Percentiles rank a stretch among this genome's conserved stretches.
These are phyloP conservation scores for Cheilosia scutellata DNA, from an alignment of 2,888 invertebrate species.

Conservation along the genomic window DNA sequence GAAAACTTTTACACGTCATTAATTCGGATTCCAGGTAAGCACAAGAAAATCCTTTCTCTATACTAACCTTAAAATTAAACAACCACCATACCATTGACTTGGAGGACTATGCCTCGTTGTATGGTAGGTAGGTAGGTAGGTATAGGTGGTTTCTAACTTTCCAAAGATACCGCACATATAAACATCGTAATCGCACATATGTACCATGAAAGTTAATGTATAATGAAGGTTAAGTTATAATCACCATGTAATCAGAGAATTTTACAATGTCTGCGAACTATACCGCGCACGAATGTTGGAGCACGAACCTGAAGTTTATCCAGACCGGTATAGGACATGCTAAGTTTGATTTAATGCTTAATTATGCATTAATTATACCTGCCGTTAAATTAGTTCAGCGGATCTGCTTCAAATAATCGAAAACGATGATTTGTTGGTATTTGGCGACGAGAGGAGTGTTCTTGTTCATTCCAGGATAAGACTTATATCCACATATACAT, in stretches of 20 bases:
- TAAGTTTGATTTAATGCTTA: constrained; percentile 72
- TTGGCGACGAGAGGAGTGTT: neutral
- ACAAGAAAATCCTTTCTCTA: constrained; percentile 33
- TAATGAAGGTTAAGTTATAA: constrained; percentile 72
- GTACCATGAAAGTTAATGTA: constrained; percentile 75
- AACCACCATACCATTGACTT: constrained; percentile 26
- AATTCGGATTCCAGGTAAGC: constrained; percentile 61
- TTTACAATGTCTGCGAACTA: constrained; percentile 55
- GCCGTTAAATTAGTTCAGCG: constrained; percentile 67
- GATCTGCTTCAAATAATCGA: constrained; percentile 59
- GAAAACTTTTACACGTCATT: constrained; percentile 74
- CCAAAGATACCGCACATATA: constrained; percentile 35
- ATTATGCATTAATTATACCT: constrained; percentile 73
- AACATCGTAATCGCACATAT: constrained; percentile 60
- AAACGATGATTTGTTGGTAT: constrained; percentile 50
- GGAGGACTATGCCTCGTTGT: constrained; percentile 9
- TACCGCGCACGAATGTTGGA: constrained; percentile 21
- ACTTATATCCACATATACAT: neutral
- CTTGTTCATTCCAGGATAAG: neutral
- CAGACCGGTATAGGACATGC: constrained; percentile 30
- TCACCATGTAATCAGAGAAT: constrained; percentile 66
- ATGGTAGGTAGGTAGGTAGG: neutral
- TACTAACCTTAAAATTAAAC: constrained; percentile 32
- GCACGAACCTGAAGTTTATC: constrained; percentile 40
- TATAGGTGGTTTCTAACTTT: constrained; percentile 42